A percentile compares a stretch with the other conserved stretches of the same genome.
Conservation (phyloP, 2,113 vertebrate species). For the Phylloscopus trochiloides region DNA sequence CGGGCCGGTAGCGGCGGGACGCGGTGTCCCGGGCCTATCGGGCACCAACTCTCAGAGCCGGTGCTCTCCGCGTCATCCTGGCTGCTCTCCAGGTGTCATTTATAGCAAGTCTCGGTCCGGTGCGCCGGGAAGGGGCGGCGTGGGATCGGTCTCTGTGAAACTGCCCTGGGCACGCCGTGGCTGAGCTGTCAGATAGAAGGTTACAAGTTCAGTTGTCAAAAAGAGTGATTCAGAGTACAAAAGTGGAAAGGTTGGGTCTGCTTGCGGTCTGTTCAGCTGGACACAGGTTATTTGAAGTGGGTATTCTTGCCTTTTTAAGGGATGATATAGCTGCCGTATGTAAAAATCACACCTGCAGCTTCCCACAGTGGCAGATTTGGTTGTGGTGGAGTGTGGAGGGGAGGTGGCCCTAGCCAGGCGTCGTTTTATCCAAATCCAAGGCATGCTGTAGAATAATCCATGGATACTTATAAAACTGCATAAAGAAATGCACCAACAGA, state of each 20-base stretch:
- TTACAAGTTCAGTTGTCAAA: not conserved
- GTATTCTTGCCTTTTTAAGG: not conserved
- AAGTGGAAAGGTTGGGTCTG: not conserved
- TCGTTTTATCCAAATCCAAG: accelerated
- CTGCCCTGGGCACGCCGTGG: not conserved
- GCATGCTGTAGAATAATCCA: not conserved
- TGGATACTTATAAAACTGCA: not conserved
- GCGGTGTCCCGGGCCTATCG: not conserved
- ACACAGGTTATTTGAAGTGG: not conserved
- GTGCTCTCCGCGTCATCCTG: not conserved
- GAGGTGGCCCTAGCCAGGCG: not conserved
- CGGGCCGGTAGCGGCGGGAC: not conserved
- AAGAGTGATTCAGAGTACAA: not conserved
- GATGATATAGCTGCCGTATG: accelerated
- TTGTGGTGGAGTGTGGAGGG: accelerated
- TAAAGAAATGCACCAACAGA: accelerated
- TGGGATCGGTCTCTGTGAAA: not conserved
- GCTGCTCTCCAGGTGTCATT: not conserved
- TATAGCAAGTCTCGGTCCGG: not conserved
- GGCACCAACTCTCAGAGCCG: not conserved
- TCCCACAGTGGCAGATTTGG: accelerated
- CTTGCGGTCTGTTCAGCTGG: not conserved
- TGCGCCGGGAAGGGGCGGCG: not conserved
- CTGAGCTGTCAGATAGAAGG: not conserved
- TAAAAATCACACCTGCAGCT: not conserved